Base-by-base conservation (phyloP, 2,113 vertebrate genomes). In the Calyptomena viridis region DNA sequence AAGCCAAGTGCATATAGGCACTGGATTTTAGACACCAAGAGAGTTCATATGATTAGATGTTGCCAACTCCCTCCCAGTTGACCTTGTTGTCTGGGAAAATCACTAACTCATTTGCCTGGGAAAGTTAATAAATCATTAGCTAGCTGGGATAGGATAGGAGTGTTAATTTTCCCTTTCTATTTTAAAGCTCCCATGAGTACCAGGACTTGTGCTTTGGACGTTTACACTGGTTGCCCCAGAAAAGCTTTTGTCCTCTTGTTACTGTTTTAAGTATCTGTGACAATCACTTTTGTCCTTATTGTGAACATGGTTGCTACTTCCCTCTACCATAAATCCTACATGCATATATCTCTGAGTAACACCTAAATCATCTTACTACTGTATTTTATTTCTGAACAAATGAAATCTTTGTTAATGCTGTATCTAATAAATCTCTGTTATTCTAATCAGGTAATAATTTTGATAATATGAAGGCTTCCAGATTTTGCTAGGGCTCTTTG, bases 1-100 rank as follows among this genome's bases (percentile, higher is more conserved):
- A 46, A 80, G 27, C 40, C 1, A 0, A 21, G 37, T 0, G 2
- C 9, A 9, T 28, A 8, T 33, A 56, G 50, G n/a, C 37, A 83
- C 18, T 12, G 19, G 0, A 0, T 33, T 78, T 83, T 79, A 66
- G 33, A 66, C 2, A 23, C 7, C 14, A 35, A 37, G 44, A 23
- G 46, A n/a, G 30, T 66, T 83, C 12, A 46, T 67, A 12, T 62
- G n/a, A 35, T 67, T 62, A 80, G 20, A 49, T 17, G 19, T 11
- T 39, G 35, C 6, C 40, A 92, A 8, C 3, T 87, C 42, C 27
- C 24, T 58, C n/a, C 5, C 2, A 4, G 14, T 5, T 75, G 37
- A 52, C 50, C 17, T 71, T 35, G 14, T 28, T 74, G 4, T 24
- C 12, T 39, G 56, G 27, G 50, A 19, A 92, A 87, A 25, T 56